Percentiles rank a stretch among this genome's conserved stretches.
phyloP scores from a whole-genome alignment of 2,797 vertebrate genomes.

The Halcyon badia region DNA sequence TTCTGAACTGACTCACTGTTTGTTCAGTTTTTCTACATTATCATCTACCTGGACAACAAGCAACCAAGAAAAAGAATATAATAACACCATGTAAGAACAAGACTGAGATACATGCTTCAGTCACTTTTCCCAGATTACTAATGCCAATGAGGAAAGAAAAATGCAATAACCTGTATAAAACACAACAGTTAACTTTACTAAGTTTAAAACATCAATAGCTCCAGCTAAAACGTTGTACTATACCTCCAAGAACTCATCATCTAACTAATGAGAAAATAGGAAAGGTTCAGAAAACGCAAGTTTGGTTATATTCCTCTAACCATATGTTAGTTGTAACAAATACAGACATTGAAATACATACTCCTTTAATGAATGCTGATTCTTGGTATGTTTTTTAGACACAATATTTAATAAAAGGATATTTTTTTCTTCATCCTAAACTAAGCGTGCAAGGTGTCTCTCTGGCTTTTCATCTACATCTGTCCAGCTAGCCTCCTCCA shows the following conservation, averaged over 20 bases:
- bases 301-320: not conserved
- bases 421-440: not conserved
- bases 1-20: not conserved
- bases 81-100: not conserved
- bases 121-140: not conserved
- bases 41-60: not conserved
- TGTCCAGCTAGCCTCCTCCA: fast-evolving
- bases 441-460: not conserved
- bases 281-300: not conserved
- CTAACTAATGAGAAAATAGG: not conserved
- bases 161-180: not conserved
- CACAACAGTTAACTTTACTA: not conserved
- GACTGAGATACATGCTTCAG: not conserved
- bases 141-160: not conserved
- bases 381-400: not conserved
- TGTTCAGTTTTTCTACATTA: not conserved
- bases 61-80: not conserved
- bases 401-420: not conserved
- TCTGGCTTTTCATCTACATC: not conserved
- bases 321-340: not conserved
- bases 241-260: not conserved
- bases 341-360: not conserved
- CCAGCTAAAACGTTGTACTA: not conserved
- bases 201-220: not conserved
- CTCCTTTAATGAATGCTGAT: not conserved